Evolutionary conservation across 2,888 invertebrate genomes (phyloP).

Genomic region (Phragmatobia fuliginosa): DNA sequence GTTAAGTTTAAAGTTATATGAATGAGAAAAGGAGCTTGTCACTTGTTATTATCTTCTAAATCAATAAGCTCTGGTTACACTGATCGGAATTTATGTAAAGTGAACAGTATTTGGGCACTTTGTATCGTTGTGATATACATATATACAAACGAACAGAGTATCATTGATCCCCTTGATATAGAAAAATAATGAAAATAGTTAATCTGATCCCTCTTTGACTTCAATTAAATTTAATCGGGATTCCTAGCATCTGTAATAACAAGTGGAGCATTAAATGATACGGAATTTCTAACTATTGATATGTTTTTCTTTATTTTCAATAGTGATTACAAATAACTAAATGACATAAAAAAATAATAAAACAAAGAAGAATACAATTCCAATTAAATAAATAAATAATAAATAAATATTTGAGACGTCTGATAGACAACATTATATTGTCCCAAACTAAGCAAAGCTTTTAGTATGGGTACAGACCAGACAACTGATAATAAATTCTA

Average conservation of each 20-base stretch:
- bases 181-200: slow-evolving; percentile 4
- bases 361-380: too few relatives aligned
- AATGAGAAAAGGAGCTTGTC: too few relatives aligned
- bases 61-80: not conserved
- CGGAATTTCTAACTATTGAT: slow-evolving; percentile 6
- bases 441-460: too few relatives aligned
- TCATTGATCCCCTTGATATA: not conserved
- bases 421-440: too few relatives aligned
- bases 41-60: too few relatives aligned
- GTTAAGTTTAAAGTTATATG: too few relatives aligned
- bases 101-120: not conserved
- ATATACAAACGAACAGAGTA: not conserved
- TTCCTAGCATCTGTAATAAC: slow-evolving; percentile 9
- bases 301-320: not conserved
- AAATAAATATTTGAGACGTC: too few relatives aligned
- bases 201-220: not conserved
- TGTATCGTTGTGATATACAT: not conserved
- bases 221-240: not conserved
- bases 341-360: too few relatives aligned
- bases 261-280: slow-evolving; percentile 5
- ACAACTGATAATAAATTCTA: too few relatives aligned
- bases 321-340: not conserved
- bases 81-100: not conserved
- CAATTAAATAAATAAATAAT: too few relatives aligned
- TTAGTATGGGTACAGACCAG: too few relatives aligned